Evolutionary conservation across 2,113 vertebrate genomes (phyloP).

Genomic region (cattle (Bos taurus)): DNA sequence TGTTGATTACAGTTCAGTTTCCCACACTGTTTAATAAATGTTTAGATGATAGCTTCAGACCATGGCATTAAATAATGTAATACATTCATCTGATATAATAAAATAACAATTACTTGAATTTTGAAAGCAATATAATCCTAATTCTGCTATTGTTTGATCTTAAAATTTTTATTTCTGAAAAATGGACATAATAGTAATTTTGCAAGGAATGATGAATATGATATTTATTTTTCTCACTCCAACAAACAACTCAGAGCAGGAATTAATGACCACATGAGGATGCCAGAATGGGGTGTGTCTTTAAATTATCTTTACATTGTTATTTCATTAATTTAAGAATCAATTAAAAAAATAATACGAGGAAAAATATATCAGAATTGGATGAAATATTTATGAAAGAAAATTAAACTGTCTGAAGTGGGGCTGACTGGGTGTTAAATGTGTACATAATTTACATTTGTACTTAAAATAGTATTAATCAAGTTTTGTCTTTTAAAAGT

Average conservation of each 20-base stretch:
- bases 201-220: not conserved
- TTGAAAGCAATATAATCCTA: not conserved
- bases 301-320: not conserved
- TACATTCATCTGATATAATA: not conserved
- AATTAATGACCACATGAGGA: not conserved
- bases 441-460: not conserved
- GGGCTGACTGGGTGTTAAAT: not conserved
- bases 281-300: not conserved
- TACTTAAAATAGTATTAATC: not conserved
- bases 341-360: not conserved
- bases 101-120: not conserved
- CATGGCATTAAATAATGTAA: not conserved
- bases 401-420: not conserved
- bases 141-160: not conserved
- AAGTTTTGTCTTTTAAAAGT: not conserved
- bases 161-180: not conserved
- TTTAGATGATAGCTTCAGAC: not conserved
- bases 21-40: not conserved
- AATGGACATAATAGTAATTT: not conserved
- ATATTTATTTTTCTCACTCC: not conserved
- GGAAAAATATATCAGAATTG: not conserved
- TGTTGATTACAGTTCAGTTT: not conserved
- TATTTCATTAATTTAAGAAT: not conserved
- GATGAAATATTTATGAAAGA: not conserved
- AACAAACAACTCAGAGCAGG: not conserved